phyloP scores from a whole-genome alignment of 1,140 invertebrate species.

The Drosophila truncata region DNA sequence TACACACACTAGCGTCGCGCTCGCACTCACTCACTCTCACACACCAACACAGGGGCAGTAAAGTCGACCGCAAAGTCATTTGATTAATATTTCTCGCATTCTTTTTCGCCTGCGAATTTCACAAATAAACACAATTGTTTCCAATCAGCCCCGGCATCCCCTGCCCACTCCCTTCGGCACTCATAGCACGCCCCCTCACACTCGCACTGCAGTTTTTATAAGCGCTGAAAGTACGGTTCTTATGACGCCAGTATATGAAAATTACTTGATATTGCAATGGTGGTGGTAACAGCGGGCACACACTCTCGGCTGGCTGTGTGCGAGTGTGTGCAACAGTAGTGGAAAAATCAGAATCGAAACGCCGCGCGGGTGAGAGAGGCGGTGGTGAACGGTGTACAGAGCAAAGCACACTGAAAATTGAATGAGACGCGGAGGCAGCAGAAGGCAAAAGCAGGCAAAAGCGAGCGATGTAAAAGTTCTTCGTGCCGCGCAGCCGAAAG shows the following conservation, averaged over 20 bases:
- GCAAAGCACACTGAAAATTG: slow-evolving; percentile 78
- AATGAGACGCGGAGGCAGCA: slow-evolving; percentile 73
- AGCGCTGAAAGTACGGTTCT: slow-evolving; percentile 68
- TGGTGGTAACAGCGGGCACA: slow-evolving; percentile 55
- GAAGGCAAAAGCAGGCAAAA: slow-evolving; percentile 59
- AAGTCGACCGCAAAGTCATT: slow-evolving; percentile 80
- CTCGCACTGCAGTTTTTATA: slow-evolving; percentile 44
- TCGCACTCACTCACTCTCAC: slow-evolving; percentile 44
- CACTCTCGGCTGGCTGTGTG: slow-evolving; percentile 41
- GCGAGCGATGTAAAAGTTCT: slow-evolving; percentile 70
- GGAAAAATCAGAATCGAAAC: slow-evolving; percentile 77
- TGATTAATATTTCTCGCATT: slow-evolving; percentile 71
- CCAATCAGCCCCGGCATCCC: slow-evolving; percentile 46
- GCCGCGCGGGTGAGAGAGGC: slow-evolving; percentile 78
- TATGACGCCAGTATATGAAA: slow-evolving; percentile 82
- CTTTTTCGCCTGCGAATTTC: slow-evolving; percentile 73
- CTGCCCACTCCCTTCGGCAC: background rate
- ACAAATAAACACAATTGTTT: slow-evolving; percentile 73
- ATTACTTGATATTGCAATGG: slow-evolving; percentile 71
- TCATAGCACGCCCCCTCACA: slow-evolving; percentile 30
- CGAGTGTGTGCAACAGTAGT: slow-evolving; percentile 77
- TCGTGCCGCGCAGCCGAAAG: slow-evolving; percentile 56
- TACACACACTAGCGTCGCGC: slow-evolving; percentile 55
- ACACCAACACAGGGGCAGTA: slow-evolving; percentile 50
- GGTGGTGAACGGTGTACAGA: slow-evolving; percentile 76